phyloP scores from a whole-genome alignment of 1,140 invertebrate genomes.

The Heterodera carotae region DNA sequence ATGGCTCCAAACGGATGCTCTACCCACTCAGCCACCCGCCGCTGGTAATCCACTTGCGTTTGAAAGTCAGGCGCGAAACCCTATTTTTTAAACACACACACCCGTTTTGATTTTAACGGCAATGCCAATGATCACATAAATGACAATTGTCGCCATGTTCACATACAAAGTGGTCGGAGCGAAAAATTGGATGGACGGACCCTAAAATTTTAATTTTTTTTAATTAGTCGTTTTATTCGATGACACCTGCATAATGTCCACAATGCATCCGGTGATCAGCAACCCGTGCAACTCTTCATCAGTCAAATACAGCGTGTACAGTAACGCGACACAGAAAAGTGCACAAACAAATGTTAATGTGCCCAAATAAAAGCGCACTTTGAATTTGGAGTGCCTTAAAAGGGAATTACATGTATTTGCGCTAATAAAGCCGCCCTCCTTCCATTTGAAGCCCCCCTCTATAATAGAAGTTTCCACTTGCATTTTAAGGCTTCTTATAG shows the following conservation, averaged over 20 bases:
- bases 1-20: too few species aligned
- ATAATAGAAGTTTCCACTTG: too few species aligned
- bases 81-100: too few species aligned
- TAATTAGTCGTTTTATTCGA: not conserved
- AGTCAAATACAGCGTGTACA: not conserved
- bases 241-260: not conserved
- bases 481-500: too few species aligned
- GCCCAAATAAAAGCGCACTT: not conserved
- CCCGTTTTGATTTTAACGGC: not conserved
- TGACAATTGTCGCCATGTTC: not conserved
- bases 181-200: not conserved
- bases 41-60: too few species aligned
- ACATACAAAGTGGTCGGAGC: not conserved
- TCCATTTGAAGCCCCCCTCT: too few species aligned
- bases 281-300: not conserved
- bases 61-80: too few species aligned
- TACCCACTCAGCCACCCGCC: too few species aligned
- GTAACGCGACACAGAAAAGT: not conserved
- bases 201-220: not conserved
- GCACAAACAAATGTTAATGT: not conserved
- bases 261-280: constrained; percentile 1
- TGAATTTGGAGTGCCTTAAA: not conserved
- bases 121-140: not conserved
- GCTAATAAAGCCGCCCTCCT: too few species aligned
- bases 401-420: too few species aligned